phyloP scores from a whole-genome alignment of 2,113 vertebrate genomes.

The Oceanodroma tethys region DNA sequence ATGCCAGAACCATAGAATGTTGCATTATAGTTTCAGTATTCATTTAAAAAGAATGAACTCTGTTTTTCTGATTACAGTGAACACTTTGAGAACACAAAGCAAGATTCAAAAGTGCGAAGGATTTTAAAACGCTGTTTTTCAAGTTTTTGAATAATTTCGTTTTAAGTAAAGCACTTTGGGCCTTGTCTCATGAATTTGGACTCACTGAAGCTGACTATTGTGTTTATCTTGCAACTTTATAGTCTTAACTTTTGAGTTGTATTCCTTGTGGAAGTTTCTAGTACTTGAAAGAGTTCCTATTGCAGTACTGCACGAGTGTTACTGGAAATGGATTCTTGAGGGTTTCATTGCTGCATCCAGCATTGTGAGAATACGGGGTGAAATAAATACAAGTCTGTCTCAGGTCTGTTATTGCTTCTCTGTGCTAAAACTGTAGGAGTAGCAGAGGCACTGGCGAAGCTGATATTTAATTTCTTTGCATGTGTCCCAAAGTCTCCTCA shows the following conservation, averaged over 20 bases:
- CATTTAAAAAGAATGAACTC: not conserved
- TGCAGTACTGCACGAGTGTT: not conserved
- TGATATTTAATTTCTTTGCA: not conserved
- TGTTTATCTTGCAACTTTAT: not conserved
- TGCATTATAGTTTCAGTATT: not conserved
- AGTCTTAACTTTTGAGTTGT: not conserved
- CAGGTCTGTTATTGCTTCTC: not conserved
- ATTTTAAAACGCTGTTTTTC: not conserved
- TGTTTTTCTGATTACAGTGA: not conserved
- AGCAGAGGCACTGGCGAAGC: not conserved
- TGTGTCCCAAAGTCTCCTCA: not conserved
- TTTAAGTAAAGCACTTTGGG: not conserved
- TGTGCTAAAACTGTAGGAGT: not conserved
- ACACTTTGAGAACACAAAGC: not conserved
- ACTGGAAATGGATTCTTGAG: not conserved
- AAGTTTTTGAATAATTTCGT: not conserved
- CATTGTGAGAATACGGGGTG: not conserved
- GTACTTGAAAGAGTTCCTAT: not conserved
- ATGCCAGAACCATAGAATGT: not conserved
- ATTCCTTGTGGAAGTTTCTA: not conserved
- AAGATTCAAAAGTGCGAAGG: not conserved
- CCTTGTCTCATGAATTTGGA: not conserved
- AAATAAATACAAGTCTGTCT: not conserved
- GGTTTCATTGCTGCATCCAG: not conserved
- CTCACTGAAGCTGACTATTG: accelerated